These are phyloP conservation scores for Coryphaenoides rupestris DNA, from an alignment of 2,113 vertebrate species.

Conservation along the genomic window DNA sequence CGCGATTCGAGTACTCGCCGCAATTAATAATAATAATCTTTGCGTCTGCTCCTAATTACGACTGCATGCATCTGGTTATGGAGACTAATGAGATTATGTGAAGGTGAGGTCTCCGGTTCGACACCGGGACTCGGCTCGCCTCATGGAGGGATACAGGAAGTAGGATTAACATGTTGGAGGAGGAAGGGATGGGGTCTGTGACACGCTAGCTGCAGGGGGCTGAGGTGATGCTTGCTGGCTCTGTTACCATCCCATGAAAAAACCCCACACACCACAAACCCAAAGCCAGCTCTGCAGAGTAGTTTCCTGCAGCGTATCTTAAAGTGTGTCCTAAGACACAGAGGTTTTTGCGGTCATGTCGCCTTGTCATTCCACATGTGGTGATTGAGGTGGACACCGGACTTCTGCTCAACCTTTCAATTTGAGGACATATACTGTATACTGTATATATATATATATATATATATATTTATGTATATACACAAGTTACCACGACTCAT, in stretches of 20 bases:
- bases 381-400: constrained; percentile 1
- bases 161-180: constrained; percentile 38
- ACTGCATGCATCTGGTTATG: not conserved
- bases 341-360: constrained; percentile 29
- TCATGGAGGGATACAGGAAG: constrained; percentile 30
- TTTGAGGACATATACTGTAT: not conserved
- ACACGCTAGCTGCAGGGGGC: constrained; percentile 42
- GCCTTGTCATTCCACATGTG: constrained; percentile 31
- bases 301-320: not conserved
- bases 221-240: constrained; percentile 43
- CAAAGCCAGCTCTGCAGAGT: constrained; percentile 18
- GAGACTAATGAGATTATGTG: not conserved
- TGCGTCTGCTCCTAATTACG: not conserved
- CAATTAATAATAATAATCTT: not conserved
- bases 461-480: no score
- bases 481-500: no score
- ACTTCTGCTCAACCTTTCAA: constrained; percentile 2
- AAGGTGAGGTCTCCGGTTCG: constrained; percentile 25
- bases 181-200: constrained; percentile 25
- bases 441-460: no score
- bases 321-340: constrained; percentile 22
- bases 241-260: constrained; percentile 16
- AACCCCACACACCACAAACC: constrained; percentile 5
- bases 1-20: no score
- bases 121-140: not conserved